A percentile compares a stretch with the other conserved stretches of the same genome.
Evolutionary conservation across 2,888 invertebrate genomes (phyloP).

Genomic region (Eulithis testata): DNA sequence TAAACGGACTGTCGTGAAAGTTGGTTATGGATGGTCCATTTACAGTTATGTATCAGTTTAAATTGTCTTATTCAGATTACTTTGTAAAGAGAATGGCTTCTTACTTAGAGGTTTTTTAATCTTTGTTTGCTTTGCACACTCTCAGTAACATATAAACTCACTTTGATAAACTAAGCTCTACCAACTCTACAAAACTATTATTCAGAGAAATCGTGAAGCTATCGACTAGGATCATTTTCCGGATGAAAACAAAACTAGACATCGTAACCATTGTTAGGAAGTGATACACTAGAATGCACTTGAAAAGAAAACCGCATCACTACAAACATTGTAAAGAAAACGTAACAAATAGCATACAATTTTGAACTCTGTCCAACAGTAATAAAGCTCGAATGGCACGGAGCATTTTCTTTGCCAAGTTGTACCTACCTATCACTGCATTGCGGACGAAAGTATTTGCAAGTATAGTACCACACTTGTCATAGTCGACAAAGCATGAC

Average conservation of each 20-base stretch:
- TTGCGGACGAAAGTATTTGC: constrained; percentile 55
- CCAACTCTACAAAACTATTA: too few species aligned
- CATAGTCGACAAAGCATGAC: constrained; percentile 47
- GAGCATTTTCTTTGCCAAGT: constrained; percentile 9
- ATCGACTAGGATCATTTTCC: not conserved
- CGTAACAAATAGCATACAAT: not conserved
- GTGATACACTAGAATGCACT: constrained; percentile 18
- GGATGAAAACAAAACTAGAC: constrained; percentile 1
- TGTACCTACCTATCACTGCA: constrained; percentile 24
- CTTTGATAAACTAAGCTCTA: too few species aligned
- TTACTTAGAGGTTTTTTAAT: too few species aligned
- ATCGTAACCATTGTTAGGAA: constrained; percentile 17
- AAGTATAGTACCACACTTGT: constrained; percentile 36
- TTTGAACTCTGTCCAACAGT: constrained; percentile 10
- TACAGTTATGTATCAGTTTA: not conserved
- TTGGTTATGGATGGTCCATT: constrained; percentile 9
- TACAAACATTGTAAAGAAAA: constrained; percentile 5
- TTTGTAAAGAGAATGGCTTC: too few species aligned
- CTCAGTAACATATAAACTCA: too few species aligned
- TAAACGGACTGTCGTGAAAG: constrained; percentile 30
- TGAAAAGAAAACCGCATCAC: constrained; percentile 12
- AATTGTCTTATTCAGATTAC: not conserved
- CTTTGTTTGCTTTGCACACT: too few species aligned
- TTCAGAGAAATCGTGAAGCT: too few species aligned
- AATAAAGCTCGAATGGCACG: constrained; percentile 8